These are phyloP conservation scores for Brachionus manjavacas DNA, from an alignment of 1,140 invertebrate species.

Conservation along the genomic window DNA sequence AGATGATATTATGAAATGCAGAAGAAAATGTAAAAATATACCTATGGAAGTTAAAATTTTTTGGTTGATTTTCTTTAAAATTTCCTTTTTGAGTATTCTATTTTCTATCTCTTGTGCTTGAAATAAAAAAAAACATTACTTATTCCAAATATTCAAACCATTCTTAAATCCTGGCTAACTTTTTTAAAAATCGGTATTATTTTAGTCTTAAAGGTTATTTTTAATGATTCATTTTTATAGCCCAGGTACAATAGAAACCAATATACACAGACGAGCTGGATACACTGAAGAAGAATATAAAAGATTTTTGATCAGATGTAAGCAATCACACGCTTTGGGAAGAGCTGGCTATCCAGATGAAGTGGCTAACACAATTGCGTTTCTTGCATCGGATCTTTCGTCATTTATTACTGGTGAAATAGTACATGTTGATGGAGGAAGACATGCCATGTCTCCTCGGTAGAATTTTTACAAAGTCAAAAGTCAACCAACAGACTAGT, in stretches of 20 bases:
- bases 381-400: constrained; percentile 72
- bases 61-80: too few relatives aligned
- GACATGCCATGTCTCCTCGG: constrained; percentile 27
- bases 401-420: constrained; percentile 77
- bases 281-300: constrained; percentile 33
- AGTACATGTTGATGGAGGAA: constrained; percentile 75
- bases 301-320: neutral
- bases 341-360: constrained; percentile 70
- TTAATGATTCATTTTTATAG: neutral
- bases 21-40: too few relatives aligned
- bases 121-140: too few relatives aligned
- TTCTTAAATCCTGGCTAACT: too few relatives aligned
- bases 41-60: too few relatives aligned
- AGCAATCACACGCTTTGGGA: constrained; percentile 63
- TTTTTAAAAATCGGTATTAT: too few relatives aligned
- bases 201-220: too few relatives aligned
- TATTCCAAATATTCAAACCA: too few relatives aligned
- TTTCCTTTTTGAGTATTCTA: too few relatives aligned
- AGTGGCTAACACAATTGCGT: constrained; percentile 74
- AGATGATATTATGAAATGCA: too few relatives aligned
- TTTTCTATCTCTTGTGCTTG: too few relatives aligned
- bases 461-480: neutral
- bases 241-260: constrained; percentile 28
- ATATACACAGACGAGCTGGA: constrained; percentile 15
- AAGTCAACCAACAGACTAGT: too few relatives aligned